Evolutionary conservation across 2,888 invertebrate genomes (phyloP).

Genomic region (Embidobia sp.): DNA sequence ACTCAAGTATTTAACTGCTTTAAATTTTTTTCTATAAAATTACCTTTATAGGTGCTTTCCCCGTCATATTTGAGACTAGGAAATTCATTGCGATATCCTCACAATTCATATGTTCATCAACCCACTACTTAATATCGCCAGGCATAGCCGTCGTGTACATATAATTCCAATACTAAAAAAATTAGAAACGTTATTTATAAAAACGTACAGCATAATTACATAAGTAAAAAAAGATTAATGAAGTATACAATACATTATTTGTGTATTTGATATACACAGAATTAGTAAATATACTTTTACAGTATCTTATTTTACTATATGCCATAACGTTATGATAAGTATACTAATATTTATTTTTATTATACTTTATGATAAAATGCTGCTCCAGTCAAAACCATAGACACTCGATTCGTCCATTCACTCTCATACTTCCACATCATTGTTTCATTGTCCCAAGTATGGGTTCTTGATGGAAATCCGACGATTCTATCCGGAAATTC

Average conservation of each 20-base stretch:
- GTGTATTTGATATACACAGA: no score
- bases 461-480: slow-evolving; percentile 97
- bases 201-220: no score
- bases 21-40: background rate
- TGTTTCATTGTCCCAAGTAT: slow-evolving; percentile 95
- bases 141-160: slow-evolving; percentile 96
- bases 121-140: slow-evolving; percentile 93
- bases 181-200: no score
- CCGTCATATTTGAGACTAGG: slow-evolving; percentile 97
- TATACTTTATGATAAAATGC: slow-evolving; percentile 96
- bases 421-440: slow-evolving; percentile 96
- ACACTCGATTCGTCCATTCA: slow-evolving; percentile 98
- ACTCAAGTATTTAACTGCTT: background rate
- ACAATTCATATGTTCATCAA: slow-evolving; percentile 99
- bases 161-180: slow-evolving; percentile 92
- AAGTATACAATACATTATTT: no score
- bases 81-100: slow-evolving; percentile 99
- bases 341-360: slow-evolving; percentile 40
- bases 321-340: no score
- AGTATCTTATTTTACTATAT: no score
- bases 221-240: no score
- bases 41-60: slow-evolving; percentile 98
- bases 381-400: slow-evolving; percentile 97
- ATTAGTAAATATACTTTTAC: no score
- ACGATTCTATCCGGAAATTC: slow-evolving; percentile 98